Evolutionary conservation across 2,888 invertebrate genomes (phyloP), one percentile per base, ranked within the genome.

Genomic region (Oeneis ivallda): DNA sequence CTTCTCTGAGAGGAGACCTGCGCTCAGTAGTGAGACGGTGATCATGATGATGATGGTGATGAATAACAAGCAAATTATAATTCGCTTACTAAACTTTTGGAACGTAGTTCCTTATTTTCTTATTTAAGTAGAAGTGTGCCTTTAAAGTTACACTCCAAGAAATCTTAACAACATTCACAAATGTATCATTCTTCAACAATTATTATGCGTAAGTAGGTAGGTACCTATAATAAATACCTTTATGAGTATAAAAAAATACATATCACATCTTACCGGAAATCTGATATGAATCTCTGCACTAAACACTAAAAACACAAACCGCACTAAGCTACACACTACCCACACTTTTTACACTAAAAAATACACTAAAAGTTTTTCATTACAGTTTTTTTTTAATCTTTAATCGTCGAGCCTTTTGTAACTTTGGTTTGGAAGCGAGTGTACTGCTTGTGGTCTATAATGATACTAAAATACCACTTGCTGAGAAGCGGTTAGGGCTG

Each of bases 381-480:
- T 13, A 32, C 13, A 32, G 32, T 13, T 32, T 26, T 52, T 13
- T n/a, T 7, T n/a, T 7, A 32, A 13, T n/a, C 1, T 52, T 17
- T 34, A 13, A n/a, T 9, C 3, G 3, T 9, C 9, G 4, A 37
- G n/a, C 4, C 1, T 15, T 10, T 10, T 17, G 37, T 39, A 39
- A 1, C 34, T 52, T 17, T 10, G 15, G 54, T 54, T 11, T 17
- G 13, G 9, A 52, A 13, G 13, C 37, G 15, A 10, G 15, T 1
- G 1, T 15, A 11, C 15, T 15, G 15, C 1, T 17, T 10, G 37
- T 10, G n/a, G 10, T 37, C 15, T 54, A 11, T 17, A 37, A 37
- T 54, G 54, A 54, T 54, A 54, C 54, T 54, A 37, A 37, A 54
- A 10, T 17, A 4, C 15, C 8, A 54, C 37, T 54, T 54, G 37